Conservation (phyloP, 2,888 invertebrate genomes). For the Bellardia pandia region DNA sequence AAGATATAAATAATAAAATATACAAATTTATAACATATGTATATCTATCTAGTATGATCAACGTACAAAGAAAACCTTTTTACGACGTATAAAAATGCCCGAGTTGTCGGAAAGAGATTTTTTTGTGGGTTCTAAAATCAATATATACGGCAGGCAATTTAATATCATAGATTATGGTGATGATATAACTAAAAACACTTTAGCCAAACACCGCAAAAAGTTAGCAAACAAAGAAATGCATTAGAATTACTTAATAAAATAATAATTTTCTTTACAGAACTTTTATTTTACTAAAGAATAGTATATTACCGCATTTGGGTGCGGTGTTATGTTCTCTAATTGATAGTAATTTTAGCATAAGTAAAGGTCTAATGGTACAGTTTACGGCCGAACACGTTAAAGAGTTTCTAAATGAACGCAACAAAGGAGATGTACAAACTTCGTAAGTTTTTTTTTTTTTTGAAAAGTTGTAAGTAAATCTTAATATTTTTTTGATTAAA, state of each 20-base stretch:
- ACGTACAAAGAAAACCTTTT: constrained; percentile 87
- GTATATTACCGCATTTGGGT: constrained; percentile 88
- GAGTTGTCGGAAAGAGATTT: constrained; percentile 88
- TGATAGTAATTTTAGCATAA: constrained; percentile 86
- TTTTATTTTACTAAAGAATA: constrained; percentile 91
- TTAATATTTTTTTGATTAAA: constrained; percentile 57
- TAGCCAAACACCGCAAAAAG: constrained; percentile 88
- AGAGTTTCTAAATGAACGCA: constrained; percentile 86
- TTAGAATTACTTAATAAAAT: not conserved
- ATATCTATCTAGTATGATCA: constrained; percentile 86
- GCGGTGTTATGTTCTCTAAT: constrained; percentile 89
- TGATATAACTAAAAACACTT: constrained; percentile 86
- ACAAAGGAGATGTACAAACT: constrained; percentile 86
- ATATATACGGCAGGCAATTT: constrained; percentile 90
- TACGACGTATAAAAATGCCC: constrained; percentile 88
- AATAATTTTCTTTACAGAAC: constrained; percentile 85
- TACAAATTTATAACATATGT: no score
- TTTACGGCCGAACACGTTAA: constrained; percentile 88
- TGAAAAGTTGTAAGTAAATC: not conserved
- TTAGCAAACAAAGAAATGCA: constrained; percentile 78
- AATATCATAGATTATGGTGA: constrained; percentile 91
- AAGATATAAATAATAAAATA: no score
- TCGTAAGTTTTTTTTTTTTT: constrained; percentile 85
- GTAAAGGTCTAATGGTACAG: constrained; percentile 89
- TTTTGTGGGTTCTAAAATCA: constrained; percentile 89